Percentiles rank a stretch among this genome's conserved stretches.
Evolutionary conservation across 1,140 invertebrate species (phyloP).

Genomic region (Leptopilina boulardi): DNA sequence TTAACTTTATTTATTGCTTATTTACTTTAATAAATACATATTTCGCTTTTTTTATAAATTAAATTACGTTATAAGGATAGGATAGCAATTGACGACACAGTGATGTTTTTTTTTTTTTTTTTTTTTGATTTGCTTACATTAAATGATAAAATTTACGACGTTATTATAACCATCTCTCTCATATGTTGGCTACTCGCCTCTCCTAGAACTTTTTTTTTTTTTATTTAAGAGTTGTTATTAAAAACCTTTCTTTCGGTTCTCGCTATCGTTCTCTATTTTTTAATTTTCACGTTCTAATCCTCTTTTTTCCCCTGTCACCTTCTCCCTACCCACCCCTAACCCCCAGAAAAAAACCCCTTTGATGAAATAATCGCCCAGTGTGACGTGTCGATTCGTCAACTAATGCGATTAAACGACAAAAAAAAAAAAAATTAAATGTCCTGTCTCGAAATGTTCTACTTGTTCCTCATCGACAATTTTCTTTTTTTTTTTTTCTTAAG

Average conservation of each 20-base stretch:
- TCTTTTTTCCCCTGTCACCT: conserved; percentile 53
- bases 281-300: conserved; percentile 49
- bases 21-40: conserved; percentile 77
- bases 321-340: conserved; percentile 52
- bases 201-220: no score
- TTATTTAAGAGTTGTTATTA: no score
- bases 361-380: conserved; percentile 52
- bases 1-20: conserved; percentile 75
- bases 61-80: conserved; percentile 75
- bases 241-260: conserved; percentile 52
- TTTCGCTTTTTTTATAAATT: conserved; percentile 75
- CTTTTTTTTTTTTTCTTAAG: conserved; percentile 35
- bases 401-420: neutral
- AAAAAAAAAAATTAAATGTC: neutral
- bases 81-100: conserved; percentile 68
- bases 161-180: conserved; percentile 51
- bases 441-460: conserved; percentile 12
- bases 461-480: neutral
- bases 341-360: no score
- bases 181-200: conserved; percentile 54
- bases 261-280: conserved; percentile 59
- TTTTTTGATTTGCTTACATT: conserved; percentile 50
- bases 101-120: conserved; percentile 49
- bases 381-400: conserved; percentile 52
- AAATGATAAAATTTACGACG: conserved; percentile 54